phyloP scores from a whole-genome alignment of 2,797 vertebrate genomes.

The Intellagama lesueurii region DNA sequence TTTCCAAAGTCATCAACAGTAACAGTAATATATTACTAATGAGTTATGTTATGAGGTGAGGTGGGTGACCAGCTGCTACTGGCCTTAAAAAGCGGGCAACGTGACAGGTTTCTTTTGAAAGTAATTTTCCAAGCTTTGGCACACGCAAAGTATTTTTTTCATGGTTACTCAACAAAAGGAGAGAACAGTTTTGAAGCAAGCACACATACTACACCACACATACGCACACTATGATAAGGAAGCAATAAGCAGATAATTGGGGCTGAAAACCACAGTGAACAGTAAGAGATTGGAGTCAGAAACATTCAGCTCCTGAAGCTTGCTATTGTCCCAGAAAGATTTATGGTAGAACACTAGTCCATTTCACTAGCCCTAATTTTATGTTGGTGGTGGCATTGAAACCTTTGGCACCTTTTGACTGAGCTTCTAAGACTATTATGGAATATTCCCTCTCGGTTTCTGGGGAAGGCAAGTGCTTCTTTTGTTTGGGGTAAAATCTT shows the following conservation, averaged over 20 bases:
- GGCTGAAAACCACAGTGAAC: neutral
- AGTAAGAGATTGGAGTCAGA: neutral
- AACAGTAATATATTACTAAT: too few species aligned
- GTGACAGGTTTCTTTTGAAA: too few species aligned
- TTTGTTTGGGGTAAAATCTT: neutral
- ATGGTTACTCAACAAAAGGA: neutral
- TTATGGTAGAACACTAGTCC: neutral
- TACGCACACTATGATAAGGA: neutral
- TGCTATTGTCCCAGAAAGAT: neutral
- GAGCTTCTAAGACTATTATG: neutral
- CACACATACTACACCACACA: neutral
- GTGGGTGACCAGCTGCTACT: too few species aligned
- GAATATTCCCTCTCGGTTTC: neutral
- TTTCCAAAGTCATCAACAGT: too few species aligned
- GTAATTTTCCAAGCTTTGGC: too few species aligned
- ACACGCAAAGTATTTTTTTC: too few species aligned
- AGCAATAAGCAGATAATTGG: neutral
- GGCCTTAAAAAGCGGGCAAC: too few species aligned
- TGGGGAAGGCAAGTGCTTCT: too few species aligned
- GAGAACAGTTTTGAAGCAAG: slow-evolving; percentile 2
- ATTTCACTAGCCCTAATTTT: neutral
- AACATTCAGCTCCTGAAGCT: neutral
- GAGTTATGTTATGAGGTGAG: too few species aligned
- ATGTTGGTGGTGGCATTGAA: neutral
- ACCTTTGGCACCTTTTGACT: neutral